Evolutionary conservation across 1,140 invertebrate genomes (phyloP), one percentile per base, ranked within the genome.

Genomic region (Hestina assimilis): DNA sequence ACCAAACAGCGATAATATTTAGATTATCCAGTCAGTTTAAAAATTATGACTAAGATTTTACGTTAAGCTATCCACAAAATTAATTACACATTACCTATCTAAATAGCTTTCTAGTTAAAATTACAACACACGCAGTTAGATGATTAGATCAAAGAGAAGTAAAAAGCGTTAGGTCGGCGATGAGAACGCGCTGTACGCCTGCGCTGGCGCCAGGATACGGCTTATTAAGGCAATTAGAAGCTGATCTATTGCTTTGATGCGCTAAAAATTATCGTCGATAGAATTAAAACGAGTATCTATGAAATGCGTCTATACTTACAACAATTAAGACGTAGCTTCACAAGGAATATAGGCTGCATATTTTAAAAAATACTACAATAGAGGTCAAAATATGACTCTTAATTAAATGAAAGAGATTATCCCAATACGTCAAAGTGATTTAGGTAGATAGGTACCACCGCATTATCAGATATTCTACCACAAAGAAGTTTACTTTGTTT

Each of bases 151-250:
- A 35, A 43, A 43, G 24, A 46, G 41, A 42, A 59, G 48, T 59
- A 59, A 59, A 59, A 59, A 59, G 56, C 56, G 33, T 52, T 41
- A 45, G 53, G 54, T 42, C 17, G 19, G 31, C 47, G 52, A 51
- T 38, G 52, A 14, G 51, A 60, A 48, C 33, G 55, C 45, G 33
- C 14, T 31, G 53, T 57, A 48, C 65, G 63, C 68, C 45, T n/a
- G 64, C 66, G 68, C 69, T 63, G 63, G 51, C 40, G 47, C 46
- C 58, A 76, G 72, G 79, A 83, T 67, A 69, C 66, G 65, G 31
- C 71, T 76, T 66, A 83, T 83, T 79, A 79, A 64, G 59, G 68
- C 77, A 79, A 83, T 83, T 79, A 83, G 62, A 66, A 68, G 69
- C 66, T 71, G 66, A 75, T 77, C 63, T 67, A 74, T 64, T 45